phyloP scores from a whole-genome alignment of 1,140 invertebrate species.

The Dreissena rostriformis region DNA sequence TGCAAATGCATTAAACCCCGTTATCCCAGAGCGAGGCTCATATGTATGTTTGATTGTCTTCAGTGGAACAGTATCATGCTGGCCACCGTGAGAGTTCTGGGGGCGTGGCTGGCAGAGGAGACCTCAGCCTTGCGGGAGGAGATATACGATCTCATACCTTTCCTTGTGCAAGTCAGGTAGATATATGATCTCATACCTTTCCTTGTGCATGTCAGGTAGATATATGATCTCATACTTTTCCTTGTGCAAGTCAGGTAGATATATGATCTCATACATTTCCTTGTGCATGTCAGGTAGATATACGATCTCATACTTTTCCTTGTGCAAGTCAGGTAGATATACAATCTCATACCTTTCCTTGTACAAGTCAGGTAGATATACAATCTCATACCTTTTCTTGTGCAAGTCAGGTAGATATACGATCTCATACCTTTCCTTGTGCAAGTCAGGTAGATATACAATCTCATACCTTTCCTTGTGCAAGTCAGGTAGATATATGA shows the following conservation, averaged over 20 bases:
- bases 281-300: conserved; percentile 84
- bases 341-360: conserved; percentile 84
- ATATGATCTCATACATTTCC: conserved; percentile 84
- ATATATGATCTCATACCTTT: no score
- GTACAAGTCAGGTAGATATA: no score
- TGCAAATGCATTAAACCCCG: no score
- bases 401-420: conserved; percentile 91
- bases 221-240: no score
- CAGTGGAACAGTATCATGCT: conserved; percentile 85
- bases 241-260: conserved; percentile 85
- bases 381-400: conserved; percentile 82
- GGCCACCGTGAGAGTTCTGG: conserved; percentile 91
- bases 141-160: conserved; percentile 85
- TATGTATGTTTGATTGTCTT: not conserved
- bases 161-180: conserved; percentile 74
- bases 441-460: conserved; percentile 84
- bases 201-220: no score
- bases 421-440: conserved; percentile 81
- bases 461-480: conserved; percentile 81
- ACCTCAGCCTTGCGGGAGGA: conserved; percentile 92
- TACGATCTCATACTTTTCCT: conserved; percentile 84
- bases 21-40: no score
- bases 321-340: conserved; percentile 67
- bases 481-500: conserved; percentile 68
- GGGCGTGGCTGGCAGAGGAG: conserved; percentile 95